Conservation (phyloP, 2,113 vertebrate species). For the Corythoichthys intestinalis region DNA sequence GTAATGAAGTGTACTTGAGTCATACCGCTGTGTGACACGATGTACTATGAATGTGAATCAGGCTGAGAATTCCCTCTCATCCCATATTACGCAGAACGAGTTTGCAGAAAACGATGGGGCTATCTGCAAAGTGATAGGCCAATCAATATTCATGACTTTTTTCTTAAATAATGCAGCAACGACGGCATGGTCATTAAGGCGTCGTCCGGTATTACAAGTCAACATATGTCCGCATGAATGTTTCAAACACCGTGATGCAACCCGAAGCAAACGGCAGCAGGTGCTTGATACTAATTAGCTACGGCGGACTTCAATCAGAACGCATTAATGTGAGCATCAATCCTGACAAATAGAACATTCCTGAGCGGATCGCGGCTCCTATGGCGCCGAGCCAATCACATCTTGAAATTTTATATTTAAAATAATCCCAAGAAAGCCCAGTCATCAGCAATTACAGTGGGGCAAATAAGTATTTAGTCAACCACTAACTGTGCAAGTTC, state of each 20-base stretch:
- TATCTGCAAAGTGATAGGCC: conserved; percentile 15
- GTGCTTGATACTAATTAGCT: conserved; percentile 30
- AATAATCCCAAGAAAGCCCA: too few relatives aligned
- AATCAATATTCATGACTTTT: conserved; percentile 38
- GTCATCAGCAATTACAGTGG: too few relatives aligned
- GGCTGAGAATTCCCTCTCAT: not conserved
- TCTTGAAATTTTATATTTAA: not conserved
- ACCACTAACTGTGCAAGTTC: too few relatives aligned
- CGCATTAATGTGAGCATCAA: conserved; percentile 19
- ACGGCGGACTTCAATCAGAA: conserved; percentile 29
- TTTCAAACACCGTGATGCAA: conserved; percentile 34
- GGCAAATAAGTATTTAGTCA: too few relatives aligned
- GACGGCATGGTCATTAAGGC: conserved; percentile 9
- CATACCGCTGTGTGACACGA: not conserved
- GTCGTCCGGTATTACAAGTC: conserved; percentile 14
- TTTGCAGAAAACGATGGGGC: not conserved
- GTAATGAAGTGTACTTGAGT: too few relatives aligned
- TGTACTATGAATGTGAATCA: not conserved
- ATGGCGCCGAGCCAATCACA: not conserved
- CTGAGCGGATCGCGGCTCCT: not conserved
- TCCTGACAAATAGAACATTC: conserved; percentile 19
- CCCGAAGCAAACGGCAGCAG: conserved; percentile 19
- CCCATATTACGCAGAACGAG: not conserved
- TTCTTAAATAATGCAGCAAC: conserved; percentile 26
- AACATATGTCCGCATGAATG: conserved; percentile 31